Percentiles rank a stretch among this genome's conserved stretches.
Evolutionary conservation across 2,888 invertebrate genomes (phyloP).

Genomic region (Pantelozetes paolii): DNA sequence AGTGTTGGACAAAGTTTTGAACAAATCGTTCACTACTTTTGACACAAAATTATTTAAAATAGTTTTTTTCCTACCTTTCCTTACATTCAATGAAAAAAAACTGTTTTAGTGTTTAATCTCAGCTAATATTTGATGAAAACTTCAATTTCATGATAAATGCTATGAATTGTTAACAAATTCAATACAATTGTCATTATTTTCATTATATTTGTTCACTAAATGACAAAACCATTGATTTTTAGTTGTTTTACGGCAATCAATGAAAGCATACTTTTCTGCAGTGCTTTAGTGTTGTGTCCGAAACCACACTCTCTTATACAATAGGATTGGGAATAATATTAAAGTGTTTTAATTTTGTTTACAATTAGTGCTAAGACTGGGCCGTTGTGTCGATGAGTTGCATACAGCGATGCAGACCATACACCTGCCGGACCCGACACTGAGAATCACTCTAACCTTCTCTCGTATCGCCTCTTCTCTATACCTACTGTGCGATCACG

Average conservation of each 20-base stretch:
- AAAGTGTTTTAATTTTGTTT: conserved; percentile 50
- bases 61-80: no score
- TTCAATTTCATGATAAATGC: no score
- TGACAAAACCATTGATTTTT: conserved; percentile 9
- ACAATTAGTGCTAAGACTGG: conserved; percentile 73
- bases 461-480: conserved; percentile 74
- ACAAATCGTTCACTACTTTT: no score
- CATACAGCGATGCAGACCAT: conserved; percentile 69
- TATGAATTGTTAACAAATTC: no score
- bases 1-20: no score
- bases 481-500: conserved; percentile 77
- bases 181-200: no score
- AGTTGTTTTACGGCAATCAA: conserved; percentile 23
- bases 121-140: no score
- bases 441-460: conserved; percentile 68
- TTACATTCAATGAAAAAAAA: no score
- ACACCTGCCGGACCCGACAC: conserved; percentile 66
- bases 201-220: no score
- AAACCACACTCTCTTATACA: no score
- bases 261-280: conserved; percentile 3
- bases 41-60: no score
- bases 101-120: no score
- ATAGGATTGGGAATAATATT: neutral
- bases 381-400: conserved; percentile 74
- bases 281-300: neutral